Evolutionary conservation across 1,140 invertebrate genomes (phyloP), one percentile per base, ranked within the genome.

Genomic region (Formica selysi): DNA sequence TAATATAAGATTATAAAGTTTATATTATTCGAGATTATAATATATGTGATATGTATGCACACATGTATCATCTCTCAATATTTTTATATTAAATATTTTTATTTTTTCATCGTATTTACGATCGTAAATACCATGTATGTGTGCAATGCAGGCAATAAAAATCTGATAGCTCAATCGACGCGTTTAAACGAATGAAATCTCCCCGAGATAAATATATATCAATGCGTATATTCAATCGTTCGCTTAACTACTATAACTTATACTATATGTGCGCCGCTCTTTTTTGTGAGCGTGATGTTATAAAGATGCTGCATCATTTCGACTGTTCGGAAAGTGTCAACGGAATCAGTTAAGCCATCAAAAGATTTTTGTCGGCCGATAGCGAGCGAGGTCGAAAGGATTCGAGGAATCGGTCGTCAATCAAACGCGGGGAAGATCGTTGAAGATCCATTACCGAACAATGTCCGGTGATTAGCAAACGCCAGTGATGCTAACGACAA

Each of bases 401-500:
- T 89, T 84, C 74, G 54, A 86, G 64, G 83, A 87, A 89, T 90
- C 89, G 89, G 51, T 48, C 78, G 90, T 90, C 91, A 86, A 89
- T 93, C 88, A 88, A 57, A 22, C 48, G 26, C 29, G 71, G 44
- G 32, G 54, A 36, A 80, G 73, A 84, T 81, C 84, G 87, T 88
- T 71, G 81, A 86, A 91, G 91, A 93, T 93, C 93, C 92, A 93
- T 94, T 93, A 93, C 93, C 57, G 81, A 86, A 93, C 92, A 93
- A 93, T 93, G 90, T 83, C 71, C 44, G 84, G 87, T 92, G 93
- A 94, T 94, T 94, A 94, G 89, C 88, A 86, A 90, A 89, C 83
- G 81, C 86, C 88, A 78, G 79, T 83, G 76, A 92, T 89, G 89
- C 92, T 92, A 94, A 92, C 93, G 92, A 93, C 92, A 91, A 91